Percentiles rank a stretch among this genome's conserved stretches.
phyloP scores from a whole-genome alignment of 2,888 invertebrate genomes.

The Metalampra italica region DNA sequence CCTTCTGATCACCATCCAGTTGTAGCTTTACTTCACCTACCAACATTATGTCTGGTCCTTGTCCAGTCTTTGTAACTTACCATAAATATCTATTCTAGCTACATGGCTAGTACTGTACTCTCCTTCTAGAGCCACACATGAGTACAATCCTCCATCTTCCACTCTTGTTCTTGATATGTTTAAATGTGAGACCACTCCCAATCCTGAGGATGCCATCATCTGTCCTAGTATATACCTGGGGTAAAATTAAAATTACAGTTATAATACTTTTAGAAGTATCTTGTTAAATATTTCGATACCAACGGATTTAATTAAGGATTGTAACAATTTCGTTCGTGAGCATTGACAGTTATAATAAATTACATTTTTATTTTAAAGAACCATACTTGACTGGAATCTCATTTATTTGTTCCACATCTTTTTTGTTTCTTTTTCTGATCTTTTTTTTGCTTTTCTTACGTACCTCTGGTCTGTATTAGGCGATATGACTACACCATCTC shows the following conservation, averaged over 20 bases:
- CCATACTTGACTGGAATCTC: too few species aligned
- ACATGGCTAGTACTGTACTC: constrained; percentile 46
- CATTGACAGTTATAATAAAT: too few species aligned
- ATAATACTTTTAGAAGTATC: too few species aligned
- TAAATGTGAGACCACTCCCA: constrained; percentile 63
- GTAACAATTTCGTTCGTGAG: too few species aligned
- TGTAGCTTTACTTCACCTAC: too few species aligned
- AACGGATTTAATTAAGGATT: too few species aligned
- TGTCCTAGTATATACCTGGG: constrained; percentile 63
- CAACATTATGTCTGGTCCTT: too few species aligned
- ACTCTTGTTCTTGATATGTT: constrained; percentile 75
- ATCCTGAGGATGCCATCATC: constrained; percentile 61
- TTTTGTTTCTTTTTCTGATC: too few species aligned
- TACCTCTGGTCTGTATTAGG: constrained; percentile 68
- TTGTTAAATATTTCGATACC: too few species aligned
- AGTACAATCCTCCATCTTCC: constrained; percentile 80
- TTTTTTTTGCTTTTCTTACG: neutral
- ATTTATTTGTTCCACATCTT: too few species aligned
- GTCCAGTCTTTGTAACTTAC: constrained; percentile 42
- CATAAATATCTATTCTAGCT: constrained; percentile 73
- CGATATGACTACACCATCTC: constrained; percentile 62
- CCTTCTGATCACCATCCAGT: too few species aligned
- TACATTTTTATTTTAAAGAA: too few species aligned
- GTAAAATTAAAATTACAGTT: neutral
- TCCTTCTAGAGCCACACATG: constrained; percentile 74